Base-by-base conservation (phyloP, 2,888 invertebrate species). In the Lampropteryx suffumata region DNA sequence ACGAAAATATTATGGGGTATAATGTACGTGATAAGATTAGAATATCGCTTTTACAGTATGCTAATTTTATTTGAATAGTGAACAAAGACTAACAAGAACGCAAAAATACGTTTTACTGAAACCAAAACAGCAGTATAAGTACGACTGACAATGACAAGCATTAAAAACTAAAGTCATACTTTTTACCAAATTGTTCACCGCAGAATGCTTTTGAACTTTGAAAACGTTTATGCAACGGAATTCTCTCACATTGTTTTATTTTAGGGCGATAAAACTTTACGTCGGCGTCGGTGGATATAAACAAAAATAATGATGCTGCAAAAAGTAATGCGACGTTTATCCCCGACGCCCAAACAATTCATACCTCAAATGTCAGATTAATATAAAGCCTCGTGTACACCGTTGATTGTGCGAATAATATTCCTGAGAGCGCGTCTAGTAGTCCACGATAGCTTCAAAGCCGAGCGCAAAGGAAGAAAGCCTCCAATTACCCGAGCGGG, bases 401-500 rank as follows among this genome's bases (percentile, higher is more conserved):
- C 76, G 77, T 79, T 81, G 79, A 84, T 84, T 82, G 85, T 81
- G 84, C 82, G 83, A 83, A 84, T 83, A 83, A 81, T 85, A 84
- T 82, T 84, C 79, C 76, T 67, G 64, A 62, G 63, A 67, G 72
- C 71, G 64, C 43, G 71, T 69, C 73, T 73, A 71, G 73, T 72
- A 79, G 78, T 79, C 76, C 74, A 74, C 71, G 72, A 73, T 77
- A 79, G 83, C 82, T 77, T 79, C 82, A 83, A 79, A 83, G 86
- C 81, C 71, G 71, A 71, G 77, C 74, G 83, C 79, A 81, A 84
- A 85, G 84, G 84, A 85, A 87, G 85, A 88, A 87, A 88, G 86
- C 84, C 82, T 83, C 82, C 86, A 87, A 89, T 89, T 89, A 89
- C 81, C 84, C 77, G 74, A 77, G 78, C 82, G 77, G 76, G 85